These are phyloP conservation scores for Thereuonema tuberculata DNA, from an alignment of 1,140 invertebrate genomes.

Conservation along the genomic window DNA sequence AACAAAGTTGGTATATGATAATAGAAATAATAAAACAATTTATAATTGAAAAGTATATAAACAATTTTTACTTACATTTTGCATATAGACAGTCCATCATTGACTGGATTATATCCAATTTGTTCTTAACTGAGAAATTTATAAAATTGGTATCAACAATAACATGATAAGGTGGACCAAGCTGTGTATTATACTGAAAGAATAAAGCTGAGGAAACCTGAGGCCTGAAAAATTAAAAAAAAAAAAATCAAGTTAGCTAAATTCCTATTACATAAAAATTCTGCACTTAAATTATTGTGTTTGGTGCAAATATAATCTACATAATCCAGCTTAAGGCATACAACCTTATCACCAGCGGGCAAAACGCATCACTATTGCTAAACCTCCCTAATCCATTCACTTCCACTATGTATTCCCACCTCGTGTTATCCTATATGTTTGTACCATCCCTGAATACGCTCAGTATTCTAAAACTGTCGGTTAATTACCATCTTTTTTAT, in stretches of 20 bases:
- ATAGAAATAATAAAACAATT: not conserved
- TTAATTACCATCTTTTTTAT: too few species aligned
- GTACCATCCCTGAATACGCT: too few species aligned
- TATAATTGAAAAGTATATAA: constrained; percentile 16
- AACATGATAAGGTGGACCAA: constrained; percentile 95
- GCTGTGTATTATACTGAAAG: constrained; percentile 96
- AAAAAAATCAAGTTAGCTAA: not conserved
- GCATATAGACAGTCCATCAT: constrained; percentile 99
- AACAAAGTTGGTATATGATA: not conserved
- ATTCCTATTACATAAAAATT: not conserved
- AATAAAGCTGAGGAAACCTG: constrained; percentile 86
- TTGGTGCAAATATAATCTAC: constrained; percentile 8
- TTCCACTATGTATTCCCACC: too few species aligned
- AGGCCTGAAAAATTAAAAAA: constrained; percentile 35
- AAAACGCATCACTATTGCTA: too few species aligned
- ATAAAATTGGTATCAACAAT: constrained; percentile 98
- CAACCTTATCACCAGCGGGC: too few species aligned
- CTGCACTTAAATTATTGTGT: not conserved
- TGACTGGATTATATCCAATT: constrained; percentile 88
- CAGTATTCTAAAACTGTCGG: too few species aligned
- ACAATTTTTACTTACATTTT: constrained; percentile 56
- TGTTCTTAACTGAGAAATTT: constrained; percentile 98
- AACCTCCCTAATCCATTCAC: too few species aligned
- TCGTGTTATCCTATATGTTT: too few species aligned
- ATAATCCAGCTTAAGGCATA: too few species aligned